These are phyloP conservation scores for Molothrus ater DNA, from an alignment of 2,797 vertebrate genomes.

Conservation along the genomic window DNA sequence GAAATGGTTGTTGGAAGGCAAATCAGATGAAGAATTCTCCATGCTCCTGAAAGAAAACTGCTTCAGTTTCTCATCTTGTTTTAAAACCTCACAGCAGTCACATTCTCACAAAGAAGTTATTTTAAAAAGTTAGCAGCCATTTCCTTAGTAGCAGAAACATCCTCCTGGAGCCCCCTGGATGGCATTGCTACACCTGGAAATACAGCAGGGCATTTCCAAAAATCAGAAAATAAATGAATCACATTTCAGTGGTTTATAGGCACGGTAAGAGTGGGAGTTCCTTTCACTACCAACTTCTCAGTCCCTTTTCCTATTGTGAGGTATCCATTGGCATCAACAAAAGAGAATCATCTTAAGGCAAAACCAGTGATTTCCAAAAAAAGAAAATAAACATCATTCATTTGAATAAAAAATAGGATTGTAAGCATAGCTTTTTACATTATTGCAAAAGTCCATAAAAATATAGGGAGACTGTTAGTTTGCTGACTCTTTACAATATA, in stretches of 20 bases:
- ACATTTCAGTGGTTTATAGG: not conserved
- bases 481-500: not conserved
- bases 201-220: not conserved
- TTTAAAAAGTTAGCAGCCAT: constrained; percentile 14
- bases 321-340: constrained; percentile 55
- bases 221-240: not conserved
- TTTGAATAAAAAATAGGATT: constrained; percentile 52
- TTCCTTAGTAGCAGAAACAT: not conserved
- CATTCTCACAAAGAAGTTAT: not conserved
- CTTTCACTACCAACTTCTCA: not conserved
- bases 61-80: not conserved
- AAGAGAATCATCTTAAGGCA: constrained; percentile 71
- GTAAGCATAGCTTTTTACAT: constrained; percentile 4
- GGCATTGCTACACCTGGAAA: not conserved
- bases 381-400: constrained; percentile 14
- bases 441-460: constrained; percentile 14
- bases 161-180: not conserved
- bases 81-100: not conserved
- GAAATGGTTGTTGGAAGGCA: not conserved
- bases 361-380: not conserved
- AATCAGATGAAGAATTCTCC: not conserved
- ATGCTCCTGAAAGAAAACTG: not conserved
- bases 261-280: not conserved
- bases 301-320: constrained; percentile 28
- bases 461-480: constrained; percentile 3